Percentiles rank a stretch among this genome's conserved stretches.
Conservation (phyloP, 2,888 invertebrate species). For the Erebia ligea region DNA sequence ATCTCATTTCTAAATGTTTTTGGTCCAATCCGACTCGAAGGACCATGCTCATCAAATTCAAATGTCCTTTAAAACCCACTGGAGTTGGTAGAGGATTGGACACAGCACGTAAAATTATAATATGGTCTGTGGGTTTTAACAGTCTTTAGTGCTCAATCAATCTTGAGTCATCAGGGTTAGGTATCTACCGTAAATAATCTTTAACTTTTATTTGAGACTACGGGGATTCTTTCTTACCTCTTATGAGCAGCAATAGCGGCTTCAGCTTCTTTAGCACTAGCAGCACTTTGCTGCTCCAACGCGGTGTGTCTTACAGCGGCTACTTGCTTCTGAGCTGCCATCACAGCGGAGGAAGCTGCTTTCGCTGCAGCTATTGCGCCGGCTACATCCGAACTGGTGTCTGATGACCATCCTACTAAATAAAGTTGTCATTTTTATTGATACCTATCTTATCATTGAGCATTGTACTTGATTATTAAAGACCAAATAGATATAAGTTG, state of each 20-base stretch:
- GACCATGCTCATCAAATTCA: not conserved
- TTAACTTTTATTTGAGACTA: no score
- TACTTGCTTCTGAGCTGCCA: slow-evolving; percentile 88
- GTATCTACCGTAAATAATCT: no score
- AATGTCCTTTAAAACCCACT: no score
- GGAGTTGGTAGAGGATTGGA: no score
- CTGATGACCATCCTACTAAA: slow-evolving; percentile 46
- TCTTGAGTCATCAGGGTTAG: no score
- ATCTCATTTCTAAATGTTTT: no score
- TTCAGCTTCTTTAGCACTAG: slow-evolving; percentile 88
- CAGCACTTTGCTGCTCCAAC: slow-evolving; percentile 87
- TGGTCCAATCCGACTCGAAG: not conserved
- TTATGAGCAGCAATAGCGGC: slow-evolving; percentile 85
- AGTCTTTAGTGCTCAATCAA: no score
- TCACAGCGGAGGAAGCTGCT: slow-evolving; percentile 87
- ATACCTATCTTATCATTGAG: not conserved
- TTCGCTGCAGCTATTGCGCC: slow-evolving; percentile 89
- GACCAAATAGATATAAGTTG: no score
- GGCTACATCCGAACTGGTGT: slow-evolving; percentile 86
- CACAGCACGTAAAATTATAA: no score
- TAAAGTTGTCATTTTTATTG: not conserved
- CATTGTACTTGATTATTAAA: not conserved
- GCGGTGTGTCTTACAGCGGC: slow-evolving; percentile 89
- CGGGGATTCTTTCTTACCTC: slow-evolving; percentile 54
- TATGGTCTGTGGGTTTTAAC: no score